Percentiles rank a stretch among this genome's conserved stretches.
These are phyloP conservation scores for Mustelus asterias DNA, from an alignment of 2,113 vertebrate genomes.

Conservation along the genomic window DNA sequence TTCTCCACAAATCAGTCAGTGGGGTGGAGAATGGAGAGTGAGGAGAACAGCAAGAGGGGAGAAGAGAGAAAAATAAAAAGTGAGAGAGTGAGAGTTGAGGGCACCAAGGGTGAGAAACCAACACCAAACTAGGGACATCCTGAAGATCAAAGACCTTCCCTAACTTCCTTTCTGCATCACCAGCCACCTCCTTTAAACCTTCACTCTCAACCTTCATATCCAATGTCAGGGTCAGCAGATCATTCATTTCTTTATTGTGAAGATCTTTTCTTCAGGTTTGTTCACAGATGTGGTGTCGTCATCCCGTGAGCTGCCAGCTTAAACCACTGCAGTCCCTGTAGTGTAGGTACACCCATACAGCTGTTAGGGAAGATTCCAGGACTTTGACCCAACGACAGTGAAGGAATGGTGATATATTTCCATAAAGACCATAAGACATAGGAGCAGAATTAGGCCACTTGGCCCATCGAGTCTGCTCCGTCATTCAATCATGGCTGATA, in stretches of 20 bases:
- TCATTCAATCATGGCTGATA: too few relatives aligned
- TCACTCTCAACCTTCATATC: not conserved
- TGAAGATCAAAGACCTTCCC: not conserved
- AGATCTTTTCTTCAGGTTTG: not conserved
- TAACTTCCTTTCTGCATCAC: not conserved
- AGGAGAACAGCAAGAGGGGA: conserved; percentile 35
- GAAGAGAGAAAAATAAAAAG: not conserved
- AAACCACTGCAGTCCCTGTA: not conserved
- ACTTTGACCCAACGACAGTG: too few relatives aligned
- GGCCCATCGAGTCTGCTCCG: too few relatives aligned
- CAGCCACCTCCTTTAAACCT: not conserved
- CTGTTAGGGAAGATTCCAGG: too few relatives aligned
- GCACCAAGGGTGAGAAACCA: not conserved
- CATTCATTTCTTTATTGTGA: not conserved
- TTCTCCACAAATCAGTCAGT: not conserved
- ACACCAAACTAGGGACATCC: not conserved
- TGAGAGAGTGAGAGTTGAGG: not conserved
- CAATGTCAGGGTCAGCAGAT: not conserved
- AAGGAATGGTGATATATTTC: too few relatives aligned
- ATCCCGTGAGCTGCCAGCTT: not conserved
- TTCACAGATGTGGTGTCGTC: not conserved
- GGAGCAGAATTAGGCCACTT: too few relatives aligned
- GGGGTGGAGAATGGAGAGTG: not conserved
- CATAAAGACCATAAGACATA: too few relatives aligned
- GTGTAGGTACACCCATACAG: not conserved